A percentile compares a stretch with the other conserved stretches of the same genome.
These are phyloP conservation scores for Phengaris arion DNA, from an alignment of 2,888 invertebrate genomes.

Conservation along the genomic window DNA sequence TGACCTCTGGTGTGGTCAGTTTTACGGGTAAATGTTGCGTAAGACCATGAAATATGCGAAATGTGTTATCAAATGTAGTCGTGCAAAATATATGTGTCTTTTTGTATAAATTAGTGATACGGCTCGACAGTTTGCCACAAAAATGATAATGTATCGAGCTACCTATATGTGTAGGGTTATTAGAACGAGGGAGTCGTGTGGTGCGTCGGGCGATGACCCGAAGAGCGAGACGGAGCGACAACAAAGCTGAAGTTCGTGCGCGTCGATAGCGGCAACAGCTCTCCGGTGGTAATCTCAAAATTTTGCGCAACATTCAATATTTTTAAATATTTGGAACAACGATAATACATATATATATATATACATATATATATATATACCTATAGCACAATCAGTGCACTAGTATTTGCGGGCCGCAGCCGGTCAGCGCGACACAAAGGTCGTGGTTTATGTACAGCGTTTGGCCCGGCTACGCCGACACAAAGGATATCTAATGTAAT, in stretches of 20 bases:
- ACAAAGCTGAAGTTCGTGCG: constrained; percentile 76
- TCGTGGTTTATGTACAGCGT: constrained; percentile 34
- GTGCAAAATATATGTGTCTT: constrained; percentile 3
- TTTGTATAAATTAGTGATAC: background rate
- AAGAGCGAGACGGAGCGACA: constrained; percentile 73
- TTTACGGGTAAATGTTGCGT: background rate
- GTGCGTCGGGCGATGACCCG: constrained; percentile 71
- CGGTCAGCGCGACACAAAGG: constrained; percentile 27
- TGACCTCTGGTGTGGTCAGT: constrained; percentile 22
- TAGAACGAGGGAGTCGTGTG: constrained; percentile 69
- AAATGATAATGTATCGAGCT: constrained; percentile 53
- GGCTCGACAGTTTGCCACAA: constrained; percentile 42
- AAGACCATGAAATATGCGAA: constrained; percentile 1
- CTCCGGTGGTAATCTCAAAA: constrained; percentile 25
- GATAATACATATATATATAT: constrained; percentile 21
- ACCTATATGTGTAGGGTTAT: constrained; percentile 67
- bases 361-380: no score
- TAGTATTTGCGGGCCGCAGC: constrained; percentile 27
- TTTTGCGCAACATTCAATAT: constrained; percentile 27
- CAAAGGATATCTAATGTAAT: constrained; percentile 52
- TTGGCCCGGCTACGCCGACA: constrained; percentile 41
- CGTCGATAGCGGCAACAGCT: constrained; percentile 35
- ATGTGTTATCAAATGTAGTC: background rate
- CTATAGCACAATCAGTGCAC: constrained; percentile 27
- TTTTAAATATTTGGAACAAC: constrained; percentile 14